These are phyloP conservation scores for Chloroceryle amazona DNA, from an alignment of 2,797 vertebrate genomes.

Conservation along the genomic window DNA sequence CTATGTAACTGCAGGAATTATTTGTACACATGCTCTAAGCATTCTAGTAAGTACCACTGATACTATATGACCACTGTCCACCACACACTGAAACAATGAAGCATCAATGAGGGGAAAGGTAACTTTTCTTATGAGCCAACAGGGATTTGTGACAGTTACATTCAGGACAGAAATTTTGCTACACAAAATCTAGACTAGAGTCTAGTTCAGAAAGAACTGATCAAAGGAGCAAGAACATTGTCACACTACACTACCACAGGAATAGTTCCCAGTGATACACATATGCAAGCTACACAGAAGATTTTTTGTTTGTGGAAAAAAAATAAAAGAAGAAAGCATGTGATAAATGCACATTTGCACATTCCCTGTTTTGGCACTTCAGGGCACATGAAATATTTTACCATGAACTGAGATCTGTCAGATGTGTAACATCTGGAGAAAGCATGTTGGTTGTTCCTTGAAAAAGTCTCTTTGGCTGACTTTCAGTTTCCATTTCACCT, in stretches of 20 bases:
- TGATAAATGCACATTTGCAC: not conserved
- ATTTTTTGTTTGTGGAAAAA: not conserved
- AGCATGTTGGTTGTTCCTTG: constrained; percentile 96
- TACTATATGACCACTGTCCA: not conserved
- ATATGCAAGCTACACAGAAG: fast-evolving
- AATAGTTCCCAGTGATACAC: not conserved
- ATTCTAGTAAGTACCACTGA: not conserved
- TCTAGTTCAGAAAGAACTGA: not conserved
- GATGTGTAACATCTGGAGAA: constrained; percentile 88
- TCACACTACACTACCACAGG: not conserved
- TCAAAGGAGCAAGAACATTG: not conserved
- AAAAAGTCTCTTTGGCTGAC: constrained; percentile 97
- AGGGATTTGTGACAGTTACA: not conserved
- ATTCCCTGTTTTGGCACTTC: not conserved
- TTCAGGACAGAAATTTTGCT: not conserved
- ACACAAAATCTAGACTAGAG: not conserved
- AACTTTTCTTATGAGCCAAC: not conserved
- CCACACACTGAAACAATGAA: fast-evolving
- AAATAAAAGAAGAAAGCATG: not conserved
- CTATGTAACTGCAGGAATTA: not conserved
- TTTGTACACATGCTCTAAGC: not conserved
- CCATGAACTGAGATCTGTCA: constrained; percentile 92
- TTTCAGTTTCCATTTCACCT: constrained; percentile 98
- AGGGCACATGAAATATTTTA: constrained; percentile 74
- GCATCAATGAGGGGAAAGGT: not conserved